These are phyloP conservation scores for Paedocypris micromegethes DNA, from an alignment of 2,797 vertebrate species.

Conservation along the genomic window DNA sequence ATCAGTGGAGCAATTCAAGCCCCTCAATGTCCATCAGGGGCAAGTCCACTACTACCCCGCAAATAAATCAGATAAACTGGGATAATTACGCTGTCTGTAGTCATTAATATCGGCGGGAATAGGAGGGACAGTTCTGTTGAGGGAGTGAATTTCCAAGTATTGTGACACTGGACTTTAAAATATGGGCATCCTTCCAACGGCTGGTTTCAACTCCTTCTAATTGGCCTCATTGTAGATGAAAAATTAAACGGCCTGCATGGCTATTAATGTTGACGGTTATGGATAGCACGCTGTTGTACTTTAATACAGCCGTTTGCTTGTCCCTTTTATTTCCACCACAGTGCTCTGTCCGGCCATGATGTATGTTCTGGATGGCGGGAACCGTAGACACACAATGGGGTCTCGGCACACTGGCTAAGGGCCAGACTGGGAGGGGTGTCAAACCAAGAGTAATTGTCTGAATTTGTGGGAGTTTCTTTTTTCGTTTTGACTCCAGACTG, in stretches of 20 bases:
- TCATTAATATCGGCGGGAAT: constrained; percentile 68
- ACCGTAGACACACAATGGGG: constrained; percentile 62
- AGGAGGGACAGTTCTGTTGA: constrained; percentile 36
- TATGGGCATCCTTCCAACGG: constrained; percentile 59
- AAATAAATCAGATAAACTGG: constrained; percentile 68
- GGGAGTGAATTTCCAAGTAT: constrained; percentile 62
- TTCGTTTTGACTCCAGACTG: constrained; percentile 27
- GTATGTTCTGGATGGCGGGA: constrained; percentile 57
- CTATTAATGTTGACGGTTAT: constrained; percentile 67
- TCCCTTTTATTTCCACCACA: constrained; percentile 68
- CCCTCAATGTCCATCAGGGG: no score
- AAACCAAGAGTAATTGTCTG: constrained; percentile 42
- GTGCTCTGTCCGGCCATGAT: constrained; percentile 66
- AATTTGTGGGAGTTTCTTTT: constrained; percentile 23
- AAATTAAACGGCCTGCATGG: constrained; percentile 64
- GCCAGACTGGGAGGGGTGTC: constrained; percentile 57
- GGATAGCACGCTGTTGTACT: constrained; percentile 69
- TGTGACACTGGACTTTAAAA: constrained; percentile 50
- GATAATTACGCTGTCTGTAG: constrained; percentile 70
- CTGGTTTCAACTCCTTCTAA: constrained; percentile 65
- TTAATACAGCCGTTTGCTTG: constrained; percentile 67
- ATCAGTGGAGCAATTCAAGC: no score
- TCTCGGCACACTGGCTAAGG: constrained; percentile 62
- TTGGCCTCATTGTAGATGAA: constrained; percentile 68
- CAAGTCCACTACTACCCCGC: constrained; percentile 19